phyloP scores from a whole-genome alignment of 1,140 invertebrate species.

The Zaprionus capensis region DNA sequence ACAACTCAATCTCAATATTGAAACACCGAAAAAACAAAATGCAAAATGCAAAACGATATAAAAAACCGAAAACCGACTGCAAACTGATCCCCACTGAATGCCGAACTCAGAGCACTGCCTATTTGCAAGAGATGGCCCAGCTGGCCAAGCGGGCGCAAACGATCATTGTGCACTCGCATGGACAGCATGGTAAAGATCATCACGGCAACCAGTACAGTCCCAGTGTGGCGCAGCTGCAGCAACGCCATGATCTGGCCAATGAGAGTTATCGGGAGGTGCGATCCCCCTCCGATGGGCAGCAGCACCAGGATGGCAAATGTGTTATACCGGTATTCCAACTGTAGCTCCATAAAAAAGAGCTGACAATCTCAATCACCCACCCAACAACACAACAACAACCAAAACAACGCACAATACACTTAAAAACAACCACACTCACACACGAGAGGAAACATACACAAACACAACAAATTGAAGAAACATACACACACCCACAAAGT shows the following conservation, averaged over 20 bases:
- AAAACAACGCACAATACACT: constrained; percentile 28
- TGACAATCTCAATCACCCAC: constrained; percentile 53
- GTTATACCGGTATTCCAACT: constrained; percentile 81
- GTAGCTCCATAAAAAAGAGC: constrained; percentile 38
- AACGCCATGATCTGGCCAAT: constrained; percentile 59
- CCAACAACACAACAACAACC: constrained; percentile 18
- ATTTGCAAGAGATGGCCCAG: constrained; percentile 81
- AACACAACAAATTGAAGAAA: background rate
- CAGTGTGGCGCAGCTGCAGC: constrained; percentile 61
- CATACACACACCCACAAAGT: background rate
- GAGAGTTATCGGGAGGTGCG: constrained; percentile 74
- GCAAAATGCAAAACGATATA: constrained; percentile 1
- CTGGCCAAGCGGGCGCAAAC: constrained; percentile 78
- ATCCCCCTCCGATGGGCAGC: constrained; percentile 31
- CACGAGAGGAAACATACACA: constrained; percentile 2
- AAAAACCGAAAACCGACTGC: constrained; percentile 16
- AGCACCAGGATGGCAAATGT: constrained; percentile 67
- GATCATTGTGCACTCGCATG: constrained; percentile 76
- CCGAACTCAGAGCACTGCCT: constrained; percentile 60
- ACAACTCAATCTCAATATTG: constrained; percentile 18
- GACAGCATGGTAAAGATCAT: constrained; percentile 73
- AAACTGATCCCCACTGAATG: constrained; percentile 22
- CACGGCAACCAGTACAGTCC: constrained; percentile 79
- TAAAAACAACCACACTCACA: constrained; percentile 20
- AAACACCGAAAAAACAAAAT: constrained; percentile 18